phyloP scores from a whole-genome alignment of 1,140 invertebrate species.

The Apis mellifera region DNA sequence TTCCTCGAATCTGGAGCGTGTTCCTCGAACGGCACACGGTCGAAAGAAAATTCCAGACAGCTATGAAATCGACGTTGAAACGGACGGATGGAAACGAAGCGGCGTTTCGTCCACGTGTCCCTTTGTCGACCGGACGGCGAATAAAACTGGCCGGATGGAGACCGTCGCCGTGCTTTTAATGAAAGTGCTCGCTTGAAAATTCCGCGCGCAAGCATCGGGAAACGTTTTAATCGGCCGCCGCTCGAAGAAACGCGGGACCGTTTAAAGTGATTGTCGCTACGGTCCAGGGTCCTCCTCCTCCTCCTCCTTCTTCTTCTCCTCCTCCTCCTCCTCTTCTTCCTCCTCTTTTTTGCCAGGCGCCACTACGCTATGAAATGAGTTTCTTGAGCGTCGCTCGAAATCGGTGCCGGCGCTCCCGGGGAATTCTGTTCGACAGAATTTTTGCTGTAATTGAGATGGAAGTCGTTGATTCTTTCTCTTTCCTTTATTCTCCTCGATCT shows the following conservation, averaged over 20 bases:
- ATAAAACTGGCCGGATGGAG: constrained; percentile 28
- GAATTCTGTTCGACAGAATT: constrained; percentile 36
- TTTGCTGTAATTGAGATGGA: constrained; percentile 30
- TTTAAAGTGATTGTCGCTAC: constrained; percentile 35
- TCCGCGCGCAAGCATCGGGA: constrained; percentile 37
- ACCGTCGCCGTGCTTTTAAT: constrained; percentile 45
- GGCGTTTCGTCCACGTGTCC: constrained; percentile 37
- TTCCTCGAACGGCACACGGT: constrained; percentile 14
- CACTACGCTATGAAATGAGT: constrained; percentile 29
- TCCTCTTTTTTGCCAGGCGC: neutral
- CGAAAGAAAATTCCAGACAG: constrained; percentile 47
- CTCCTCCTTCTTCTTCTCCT: neutral
- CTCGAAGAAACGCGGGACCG: constrained; percentile 35
- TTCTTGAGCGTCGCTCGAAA: constrained; percentile 29
- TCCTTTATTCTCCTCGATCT: neutral
- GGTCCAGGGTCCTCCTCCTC: neutral
- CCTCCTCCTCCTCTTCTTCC: neutral
- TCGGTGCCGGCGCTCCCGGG: constrained; percentile 13
- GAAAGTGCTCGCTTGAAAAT: constrained; percentile 52
- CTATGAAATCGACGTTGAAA: constrained; percentile 13
- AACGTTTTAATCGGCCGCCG: constrained; percentile 44
- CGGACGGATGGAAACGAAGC: neutral
- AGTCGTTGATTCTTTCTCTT: constrained; percentile 14
- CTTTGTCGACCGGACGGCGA: constrained; percentile 35
- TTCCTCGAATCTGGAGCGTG: neutral